Evolutionary conservation across 35 echinoderm and acorn worm genomes (phyloP).

Genomic region (Nesometra sesokonis): DNA sequence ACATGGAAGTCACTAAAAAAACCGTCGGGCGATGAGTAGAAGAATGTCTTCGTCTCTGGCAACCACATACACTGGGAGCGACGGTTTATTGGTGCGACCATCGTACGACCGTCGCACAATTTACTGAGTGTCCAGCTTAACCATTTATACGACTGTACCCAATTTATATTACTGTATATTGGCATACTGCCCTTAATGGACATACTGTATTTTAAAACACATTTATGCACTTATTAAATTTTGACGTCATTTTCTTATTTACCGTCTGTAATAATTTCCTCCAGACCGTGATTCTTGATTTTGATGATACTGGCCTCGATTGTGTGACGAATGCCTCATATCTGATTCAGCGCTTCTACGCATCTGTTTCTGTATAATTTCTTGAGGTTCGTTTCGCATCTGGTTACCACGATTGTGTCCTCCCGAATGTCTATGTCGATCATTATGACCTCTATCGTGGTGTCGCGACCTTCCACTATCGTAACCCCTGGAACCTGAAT

Average conservation of each 20-base stretch:
- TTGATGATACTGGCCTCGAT: not conserved
- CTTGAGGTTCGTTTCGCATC: not conserved
- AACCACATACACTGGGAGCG: too few species aligned
- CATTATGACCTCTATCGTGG: not conserved
- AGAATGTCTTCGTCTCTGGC: too few species aligned
- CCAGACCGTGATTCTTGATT: not conserved
- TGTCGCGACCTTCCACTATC: not conserved
- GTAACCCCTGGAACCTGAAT: not conserved
- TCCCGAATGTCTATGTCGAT: not conserved
- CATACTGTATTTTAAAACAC: too few species aligned
- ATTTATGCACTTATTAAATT: too few species aligned
- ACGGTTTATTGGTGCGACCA: too few species aligned
- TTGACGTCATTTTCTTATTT: not conserved
- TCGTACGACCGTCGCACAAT: too few species aligned
- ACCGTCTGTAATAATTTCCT: not conserved
- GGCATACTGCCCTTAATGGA: too few species aligned
- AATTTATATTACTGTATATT: too few species aligned
- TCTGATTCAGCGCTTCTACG: not conserved
- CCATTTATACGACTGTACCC: too few species aligned
- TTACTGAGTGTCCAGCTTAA: too few species aligned
- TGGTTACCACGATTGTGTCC: not conserved
- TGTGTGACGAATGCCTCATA: not conserved
- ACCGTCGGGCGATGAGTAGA: too few species aligned
- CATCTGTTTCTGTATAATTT: not conserved
- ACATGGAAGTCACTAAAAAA: too few species aligned